Conservation (phyloP, 2,797 vertebrate genomes). For the Spinus olivaceus region DNA sequence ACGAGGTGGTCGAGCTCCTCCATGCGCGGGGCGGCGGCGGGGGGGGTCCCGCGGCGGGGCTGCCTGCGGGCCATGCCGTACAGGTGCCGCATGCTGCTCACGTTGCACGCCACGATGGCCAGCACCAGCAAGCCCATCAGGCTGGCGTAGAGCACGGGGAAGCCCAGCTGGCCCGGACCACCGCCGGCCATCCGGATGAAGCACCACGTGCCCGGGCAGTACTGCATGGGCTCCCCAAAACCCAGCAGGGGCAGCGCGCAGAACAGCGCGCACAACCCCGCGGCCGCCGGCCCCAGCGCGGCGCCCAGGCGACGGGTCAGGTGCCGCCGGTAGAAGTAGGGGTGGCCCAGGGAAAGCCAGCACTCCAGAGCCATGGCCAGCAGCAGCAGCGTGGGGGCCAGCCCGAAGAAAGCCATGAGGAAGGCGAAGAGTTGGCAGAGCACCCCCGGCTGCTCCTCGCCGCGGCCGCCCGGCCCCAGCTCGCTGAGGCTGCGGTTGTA, state of each 20-base stretch:
- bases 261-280: conserved; percentile 65
- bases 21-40: conserved; percentile 43
- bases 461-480: background rate
- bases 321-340: conserved; percentile 74
- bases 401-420: conserved; percentile 79
- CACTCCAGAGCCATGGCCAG: conserved; percentile 80
- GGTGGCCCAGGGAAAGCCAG: conserved; percentile 76
- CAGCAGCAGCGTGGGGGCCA: conserved; percentile 75
- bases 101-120: conserved; percentile 73
- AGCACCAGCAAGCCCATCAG: conserved; percentile 71
- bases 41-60: background rate
- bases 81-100: conserved; percentile 74
- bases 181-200: conserved; percentile 73
- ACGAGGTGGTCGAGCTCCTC: conserved; percentile 90
- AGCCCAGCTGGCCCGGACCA: background rate
- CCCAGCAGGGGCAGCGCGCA: conserved; percentile 73
- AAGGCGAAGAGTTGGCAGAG: conserved; percentile 70
- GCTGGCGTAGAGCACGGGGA: conserved; percentile 75
- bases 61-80: conserved; percentile 65
- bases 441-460: background rate
- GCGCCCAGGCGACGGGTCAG: conserved; percentile 55
- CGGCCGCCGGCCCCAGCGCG: background rate
- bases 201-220: conserved; percentile 81
- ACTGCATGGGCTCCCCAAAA: conserved; percentile 71
- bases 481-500: conserved; percentile 44